Conservation (phyloP, 2,113 vertebrate genomes). For the Platanista minor region DNA sequence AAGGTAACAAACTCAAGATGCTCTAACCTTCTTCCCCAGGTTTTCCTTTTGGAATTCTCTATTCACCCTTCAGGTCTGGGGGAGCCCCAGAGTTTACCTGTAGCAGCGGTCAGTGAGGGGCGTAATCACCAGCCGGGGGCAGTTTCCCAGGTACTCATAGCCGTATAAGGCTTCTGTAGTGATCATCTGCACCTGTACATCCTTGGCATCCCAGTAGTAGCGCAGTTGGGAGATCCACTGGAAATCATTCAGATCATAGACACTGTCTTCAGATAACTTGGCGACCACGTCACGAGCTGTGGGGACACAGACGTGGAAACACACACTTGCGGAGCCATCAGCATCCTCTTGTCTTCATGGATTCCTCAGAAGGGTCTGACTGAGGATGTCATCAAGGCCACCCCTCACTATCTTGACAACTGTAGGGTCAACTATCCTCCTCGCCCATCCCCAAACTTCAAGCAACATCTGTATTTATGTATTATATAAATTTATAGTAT, state of each 20-base stretch:
- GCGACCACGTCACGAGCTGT: conserved; percentile 92
- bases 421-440: neutral
- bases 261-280: conserved; percentile 83
- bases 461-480: neutral
- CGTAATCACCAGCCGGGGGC: conserved; percentile 91
- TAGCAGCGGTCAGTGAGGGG: conserved; percentile 95
- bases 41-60: neutral
- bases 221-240: conserved; percentile 95
- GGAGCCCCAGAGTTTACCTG: conserved; percentile 78
- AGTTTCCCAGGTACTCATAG: conserved; percentile 96
- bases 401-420: neutral
- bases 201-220: conserved; percentile 88
- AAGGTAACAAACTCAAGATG: neutral
- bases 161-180: conserved; percentile 90
- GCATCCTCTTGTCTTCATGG: neutral
- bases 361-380: neutral
- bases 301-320: neutral
- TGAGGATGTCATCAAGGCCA: neutral
- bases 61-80: neutral
- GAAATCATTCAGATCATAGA: conserved; percentile 90
- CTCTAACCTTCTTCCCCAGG: neutral
- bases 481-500: neutral
- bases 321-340: neutral
- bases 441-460: neutral
- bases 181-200: conserved; percentile 92